These are phyloP conservation scores for Drosophila meridiana DNA, from an alignment of 2,888 invertebrate species.

Conservation along the genomic window DNA sequence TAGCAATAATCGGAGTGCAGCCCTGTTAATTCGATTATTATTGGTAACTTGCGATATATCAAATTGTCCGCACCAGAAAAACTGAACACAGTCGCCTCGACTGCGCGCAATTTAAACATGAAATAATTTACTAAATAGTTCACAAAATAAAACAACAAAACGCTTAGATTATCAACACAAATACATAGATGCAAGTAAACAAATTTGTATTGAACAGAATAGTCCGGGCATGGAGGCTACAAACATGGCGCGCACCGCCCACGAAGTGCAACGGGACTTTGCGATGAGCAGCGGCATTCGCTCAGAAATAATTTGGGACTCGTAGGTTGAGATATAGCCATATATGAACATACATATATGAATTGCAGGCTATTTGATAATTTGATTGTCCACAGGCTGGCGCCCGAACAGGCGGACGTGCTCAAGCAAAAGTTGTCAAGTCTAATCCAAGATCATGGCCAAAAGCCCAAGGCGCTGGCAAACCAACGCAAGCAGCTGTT, in stretches of 20 bases:
- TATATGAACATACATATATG: neutral
- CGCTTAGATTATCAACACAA: neutral
- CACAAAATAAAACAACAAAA: neutral
- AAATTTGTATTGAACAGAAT: neutral
- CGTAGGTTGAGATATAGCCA: slow-evolving; percentile 58
- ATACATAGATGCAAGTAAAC: neutral
- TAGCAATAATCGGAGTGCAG: neutral
- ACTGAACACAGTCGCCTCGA: neutral
- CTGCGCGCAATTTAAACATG: slow-evolving; percentile 7
- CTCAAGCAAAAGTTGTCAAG: slow-evolving; percentile 56
- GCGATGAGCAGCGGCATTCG: slow-evolving; percentile 68
- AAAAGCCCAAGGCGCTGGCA: slow-evolving; percentile 23
- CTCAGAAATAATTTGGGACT: slow-evolving; percentile 78
- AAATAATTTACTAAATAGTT: neutral
- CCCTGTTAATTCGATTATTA: neutral
- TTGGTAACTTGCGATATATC: neutral
- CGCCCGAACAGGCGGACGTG: slow-evolving; percentile 56
- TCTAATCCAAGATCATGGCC: slow-evolving; percentile 38
- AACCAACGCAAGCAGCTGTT: slow-evolving; percentile 62
- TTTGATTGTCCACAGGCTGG: slow-evolving; percentile 37
- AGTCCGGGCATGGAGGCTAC: neutral
- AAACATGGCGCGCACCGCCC: slow-evolving; percentile 59
- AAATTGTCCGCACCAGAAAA: neutral
- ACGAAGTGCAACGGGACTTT: slow-evolving; percentile 78
- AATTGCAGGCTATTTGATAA: neutral